Evolutionary conservation across 2,113 vertebrate species (phyloP).

Genomic region (Mustela lutreola): DNA sequence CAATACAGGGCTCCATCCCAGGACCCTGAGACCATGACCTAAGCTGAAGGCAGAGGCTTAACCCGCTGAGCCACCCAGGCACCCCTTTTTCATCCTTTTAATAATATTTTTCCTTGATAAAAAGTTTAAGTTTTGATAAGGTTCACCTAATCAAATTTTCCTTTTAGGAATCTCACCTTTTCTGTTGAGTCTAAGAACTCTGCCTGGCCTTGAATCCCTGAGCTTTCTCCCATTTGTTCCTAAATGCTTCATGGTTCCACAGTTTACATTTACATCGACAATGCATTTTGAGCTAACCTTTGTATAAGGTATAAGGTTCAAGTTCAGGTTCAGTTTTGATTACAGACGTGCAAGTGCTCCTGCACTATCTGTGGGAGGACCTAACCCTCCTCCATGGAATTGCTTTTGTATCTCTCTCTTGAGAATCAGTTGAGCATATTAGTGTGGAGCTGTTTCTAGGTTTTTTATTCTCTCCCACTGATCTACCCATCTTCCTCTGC

Average conservation of each 20-base stretch:
- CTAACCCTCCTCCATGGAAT: not conserved
- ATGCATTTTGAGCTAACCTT: not conserved
- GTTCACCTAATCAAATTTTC: not conserved
- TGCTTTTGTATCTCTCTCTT: accelerated
- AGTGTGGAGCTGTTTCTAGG: not conserved
- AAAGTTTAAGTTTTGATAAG: not conserved
- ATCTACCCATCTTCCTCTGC: accelerated
- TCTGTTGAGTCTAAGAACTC: not conserved
- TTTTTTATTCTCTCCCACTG: not conserved
- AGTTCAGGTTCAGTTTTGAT: not conserved
- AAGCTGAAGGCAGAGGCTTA: too few species aligned
- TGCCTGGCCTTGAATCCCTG: not conserved
- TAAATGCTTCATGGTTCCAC: too few species aligned
- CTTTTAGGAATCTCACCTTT: not conserved
- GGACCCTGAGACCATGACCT: too few species aligned
- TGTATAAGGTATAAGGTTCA: not conserved
- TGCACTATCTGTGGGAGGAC: too few species aligned
- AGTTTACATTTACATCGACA: not conserved
- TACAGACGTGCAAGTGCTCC: not conserved
- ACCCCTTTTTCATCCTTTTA: not conserved
- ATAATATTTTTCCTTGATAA: not conserved
- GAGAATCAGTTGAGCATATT: not conserved
- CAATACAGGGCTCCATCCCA: too few species aligned
- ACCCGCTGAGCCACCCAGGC: too few species aligned
- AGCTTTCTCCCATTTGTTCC: not conserved